Percentiles rank a stretch among this genome's conserved stretches.
Conservation (phyloP, 2,797 vertebrate genomes). For the Crocidura indochinensis region DNA sequence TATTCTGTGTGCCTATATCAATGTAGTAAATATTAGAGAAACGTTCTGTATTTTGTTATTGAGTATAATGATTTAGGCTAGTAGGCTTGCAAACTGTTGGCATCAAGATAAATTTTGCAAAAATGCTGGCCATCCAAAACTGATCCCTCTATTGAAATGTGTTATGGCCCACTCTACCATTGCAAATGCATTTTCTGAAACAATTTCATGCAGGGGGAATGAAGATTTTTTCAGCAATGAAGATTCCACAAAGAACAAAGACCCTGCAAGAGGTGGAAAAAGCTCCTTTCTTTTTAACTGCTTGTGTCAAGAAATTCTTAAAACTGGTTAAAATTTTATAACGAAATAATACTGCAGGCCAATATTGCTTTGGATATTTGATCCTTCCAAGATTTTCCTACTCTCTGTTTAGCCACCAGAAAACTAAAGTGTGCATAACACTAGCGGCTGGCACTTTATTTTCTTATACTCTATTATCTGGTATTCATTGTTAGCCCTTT, state of each 20-base stretch:
- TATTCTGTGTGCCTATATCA: conserved; percentile 94
- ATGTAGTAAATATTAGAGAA: conserved; percentile 94
- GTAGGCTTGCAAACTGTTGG: conserved; percentile 94
- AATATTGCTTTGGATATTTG: conserved; percentile 61
- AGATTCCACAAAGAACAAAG: conserved; percentile 78
- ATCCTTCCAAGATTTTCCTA: conserved; percentile 62
- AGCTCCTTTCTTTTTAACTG: conserved; percentile 82
- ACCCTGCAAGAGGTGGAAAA: background rate
- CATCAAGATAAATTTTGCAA: conserved; percentile 94
- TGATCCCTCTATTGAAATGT: conserved; percentile 91
- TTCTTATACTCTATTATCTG: conserved; percentile 57
- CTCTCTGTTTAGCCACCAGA: conserved; percentile 62
- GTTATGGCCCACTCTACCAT: conserved; percentile 91
- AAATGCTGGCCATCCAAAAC: conserved; percentile 92
- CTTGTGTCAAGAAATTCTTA: conserved; percentile 87
- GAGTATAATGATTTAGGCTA: conserved; percentile 93
- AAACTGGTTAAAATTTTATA: conserved; percentile 73
- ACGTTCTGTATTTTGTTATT: conserved; percentile 93
- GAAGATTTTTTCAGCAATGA: conserved; percentile 82
- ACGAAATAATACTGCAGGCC: conserved; percentile 75
- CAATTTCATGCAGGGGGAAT: conserved; percentile 79
- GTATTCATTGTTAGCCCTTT: conserved; percentile 38
- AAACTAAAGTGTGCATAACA: conserved; percentile 75
- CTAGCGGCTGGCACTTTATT: conserved; percentile 70
- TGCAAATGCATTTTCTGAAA: conserved; percentile 89